Conservation (phyloP, 2,797 vertebrate species). For the Pogoniulus pusillus region DNA sequence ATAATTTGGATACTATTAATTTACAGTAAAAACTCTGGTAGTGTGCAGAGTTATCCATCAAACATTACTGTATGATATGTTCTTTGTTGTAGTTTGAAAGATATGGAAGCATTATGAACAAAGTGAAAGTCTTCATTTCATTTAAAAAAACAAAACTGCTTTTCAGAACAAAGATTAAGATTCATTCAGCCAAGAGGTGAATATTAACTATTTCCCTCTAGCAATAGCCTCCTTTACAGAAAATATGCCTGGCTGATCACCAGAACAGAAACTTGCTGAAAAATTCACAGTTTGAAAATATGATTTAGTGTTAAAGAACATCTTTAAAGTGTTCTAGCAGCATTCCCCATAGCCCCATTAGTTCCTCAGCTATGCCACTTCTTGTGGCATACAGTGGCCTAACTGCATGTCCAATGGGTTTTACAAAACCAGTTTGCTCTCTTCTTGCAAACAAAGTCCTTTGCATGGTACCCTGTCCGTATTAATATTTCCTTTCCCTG, state of each 20-base stretch:
- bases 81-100: neutral
- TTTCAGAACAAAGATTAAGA: neutral
- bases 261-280: slow-evolving; percentile 3
- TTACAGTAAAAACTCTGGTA: neutral
- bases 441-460: neutral
- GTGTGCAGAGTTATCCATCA: neutral
- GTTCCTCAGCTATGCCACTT: slow-evolving; percentile 26
- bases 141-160: neutral
- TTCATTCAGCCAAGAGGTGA: neutral
- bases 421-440: neutral
- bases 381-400: slow-evolving; percentile 1
- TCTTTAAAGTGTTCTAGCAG: neutral
- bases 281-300: neutral
- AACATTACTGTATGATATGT: neutral
- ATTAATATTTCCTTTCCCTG: neutral
- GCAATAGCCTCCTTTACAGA: neutral
- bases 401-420: neutral
- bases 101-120: neutral
- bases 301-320: neutral
- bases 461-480: neutral
- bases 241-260: neutral
- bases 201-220: neutral
- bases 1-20: neutral
- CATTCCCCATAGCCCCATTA: neutral
- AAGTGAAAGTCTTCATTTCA: neutral